Percentiles rank a stretch among this genome's conserved stretches.
Evolutionary conservation across 2,797 vertebrate species (phyloP).

Genomic region (Alosa sapidissima): DNA sequence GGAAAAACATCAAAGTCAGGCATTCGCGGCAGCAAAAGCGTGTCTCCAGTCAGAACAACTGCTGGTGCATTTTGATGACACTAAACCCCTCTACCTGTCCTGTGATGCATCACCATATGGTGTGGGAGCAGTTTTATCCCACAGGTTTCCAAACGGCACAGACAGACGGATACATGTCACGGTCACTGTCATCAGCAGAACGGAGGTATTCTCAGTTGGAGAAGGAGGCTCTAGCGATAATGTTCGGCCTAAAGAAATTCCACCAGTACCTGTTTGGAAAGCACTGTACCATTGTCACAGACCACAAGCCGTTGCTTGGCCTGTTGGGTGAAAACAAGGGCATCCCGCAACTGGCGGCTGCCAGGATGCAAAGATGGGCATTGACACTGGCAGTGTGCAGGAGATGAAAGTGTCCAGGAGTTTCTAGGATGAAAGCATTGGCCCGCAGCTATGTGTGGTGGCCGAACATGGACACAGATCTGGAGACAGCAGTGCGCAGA

Average conservation of each 20-base stretch:
- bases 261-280: constrained; percentile 28
- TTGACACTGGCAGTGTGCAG: too few relatives aligned
- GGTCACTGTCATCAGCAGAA: constrained; percentile 16
- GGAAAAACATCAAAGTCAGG: neutral
- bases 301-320: constrained; percentile 16
- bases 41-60: neutral
- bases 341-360: too few relatives aligned
- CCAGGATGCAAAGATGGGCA: too few relatives aligned
- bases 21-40: neutral
- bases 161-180: constrained; percentile 23
- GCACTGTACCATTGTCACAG: constrained; percentile 24
- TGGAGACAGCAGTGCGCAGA: too few relatives aligned
- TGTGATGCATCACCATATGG: constrained; percentile 23
- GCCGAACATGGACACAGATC: too few relatives aligned
- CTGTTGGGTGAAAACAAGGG: too few relatives aligned
- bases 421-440: too few relatives aligned
- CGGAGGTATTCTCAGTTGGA: constrained; percentile 31
- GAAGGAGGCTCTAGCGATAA: constrained; percentile 30
- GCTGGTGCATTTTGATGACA: constrained; percentile 24
- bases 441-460: too few relatives aligned
- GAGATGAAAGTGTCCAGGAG: too few relatives aligned
- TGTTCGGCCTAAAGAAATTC: constrained; percentile 24
- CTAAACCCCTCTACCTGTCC: constrained; percentile 39
- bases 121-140: neutral
- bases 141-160: neutral